These are phyloP conservation scores for Amiota minor DNA, from an alignment of 2,888 invertebrate species.

Conservation along the genomic window DNA sequence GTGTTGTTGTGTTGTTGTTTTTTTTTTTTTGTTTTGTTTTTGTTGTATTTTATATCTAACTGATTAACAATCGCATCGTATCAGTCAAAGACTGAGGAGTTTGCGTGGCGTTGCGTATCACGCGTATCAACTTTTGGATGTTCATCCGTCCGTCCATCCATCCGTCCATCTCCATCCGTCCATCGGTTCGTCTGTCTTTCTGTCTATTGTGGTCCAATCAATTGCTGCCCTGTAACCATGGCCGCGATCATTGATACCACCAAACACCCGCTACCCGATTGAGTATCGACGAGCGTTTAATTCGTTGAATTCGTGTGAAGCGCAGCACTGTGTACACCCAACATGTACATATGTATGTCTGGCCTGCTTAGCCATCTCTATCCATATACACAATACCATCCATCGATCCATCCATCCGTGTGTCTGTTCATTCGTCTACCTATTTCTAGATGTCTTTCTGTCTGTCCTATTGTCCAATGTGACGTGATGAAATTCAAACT, in stretches of 20 bases:
- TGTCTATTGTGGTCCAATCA: constrained; percentile 13
- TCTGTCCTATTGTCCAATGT: not conserved
- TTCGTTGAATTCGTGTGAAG: constrained; percentile 14
- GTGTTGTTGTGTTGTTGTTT: too few relatives aligned
- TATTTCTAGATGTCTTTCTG: not conserved
- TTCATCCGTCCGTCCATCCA: not conserved
- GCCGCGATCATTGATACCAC: not conserved
- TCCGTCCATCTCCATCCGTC: not conserved
- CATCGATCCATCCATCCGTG: not conserved
- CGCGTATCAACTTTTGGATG: not conserved
- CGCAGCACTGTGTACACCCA: constrained; percentile 10
- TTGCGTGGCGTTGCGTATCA: not conserved
- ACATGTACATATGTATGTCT: too few relatives aligned
- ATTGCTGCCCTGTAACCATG: not conserved
- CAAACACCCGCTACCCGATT: not conserved
- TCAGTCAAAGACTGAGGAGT: constrained; percentile 16
- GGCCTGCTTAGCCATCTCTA: not conserved
- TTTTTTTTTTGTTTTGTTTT: too few relatives aligned
- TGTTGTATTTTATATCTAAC: constrained; percentile 67
- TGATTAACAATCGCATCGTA: constrained; percentile 59
- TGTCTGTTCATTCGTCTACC: constrained; percentile 1
- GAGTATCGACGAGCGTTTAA: not conserved
- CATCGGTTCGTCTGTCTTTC: not conserved
- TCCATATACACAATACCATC: not conserved
- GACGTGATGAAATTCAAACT: constrained; percentile 21